Conservation (phyloP, 1,140 invertebrate species). For the Psix sp. region DNA sequence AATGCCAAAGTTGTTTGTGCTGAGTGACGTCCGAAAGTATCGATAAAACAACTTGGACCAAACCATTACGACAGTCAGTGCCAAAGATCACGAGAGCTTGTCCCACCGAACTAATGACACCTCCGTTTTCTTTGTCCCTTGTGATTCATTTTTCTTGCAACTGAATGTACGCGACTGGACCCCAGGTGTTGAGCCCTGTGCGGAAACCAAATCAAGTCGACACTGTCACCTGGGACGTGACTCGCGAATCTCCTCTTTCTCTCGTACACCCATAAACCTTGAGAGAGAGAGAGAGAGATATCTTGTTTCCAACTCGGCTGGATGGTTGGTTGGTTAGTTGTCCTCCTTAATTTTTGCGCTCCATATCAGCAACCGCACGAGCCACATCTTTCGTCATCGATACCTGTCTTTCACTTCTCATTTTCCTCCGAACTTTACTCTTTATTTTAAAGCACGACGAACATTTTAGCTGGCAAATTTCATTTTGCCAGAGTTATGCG, state of each 20-base stretch:
- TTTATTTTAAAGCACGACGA: too few relatives aligned
- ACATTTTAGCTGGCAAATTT: too few relatives aligned
- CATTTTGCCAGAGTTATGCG: too few relatives aligned
- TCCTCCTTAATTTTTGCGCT: conserved; percentile 5
- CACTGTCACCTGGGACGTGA: conserved; percentile 78
- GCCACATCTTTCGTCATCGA: conserved; percentile 24
- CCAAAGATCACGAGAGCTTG: conserved; percentile 2
- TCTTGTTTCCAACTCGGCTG: conserved; percentile 32
- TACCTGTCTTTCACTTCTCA: conserved; percentile 15
- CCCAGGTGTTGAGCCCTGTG: conserved; percentile 79
- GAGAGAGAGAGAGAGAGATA: conserved; percentile 41
- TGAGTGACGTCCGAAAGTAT: conserved; percentile 36
- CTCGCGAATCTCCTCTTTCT: conserved; percentile 65
- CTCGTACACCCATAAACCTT: conserved; percentile 35
- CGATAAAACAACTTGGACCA: conserved; percentile 29
- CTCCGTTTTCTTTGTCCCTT: too few relatives aligned
- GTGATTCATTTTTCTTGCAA: conserved; percentile 65
- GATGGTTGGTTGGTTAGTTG: conserved; percentile 48
- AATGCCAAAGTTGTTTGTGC: conserved; percentile 35
- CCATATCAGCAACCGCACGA: conserved; percentile 20
- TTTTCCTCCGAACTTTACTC: background rate
- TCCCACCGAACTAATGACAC: too few relatives aligned
- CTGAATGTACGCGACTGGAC: conserved; percentile 76
- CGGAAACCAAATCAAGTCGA: conserved; percentile 78
- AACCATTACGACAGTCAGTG: conserved; percentile 8